Evolutionary conservation across 2,888 invertebrate species (phyloP), one percentile per base, ranked within the genome.

Genomic region (Epinotia demarniana): DNA sequence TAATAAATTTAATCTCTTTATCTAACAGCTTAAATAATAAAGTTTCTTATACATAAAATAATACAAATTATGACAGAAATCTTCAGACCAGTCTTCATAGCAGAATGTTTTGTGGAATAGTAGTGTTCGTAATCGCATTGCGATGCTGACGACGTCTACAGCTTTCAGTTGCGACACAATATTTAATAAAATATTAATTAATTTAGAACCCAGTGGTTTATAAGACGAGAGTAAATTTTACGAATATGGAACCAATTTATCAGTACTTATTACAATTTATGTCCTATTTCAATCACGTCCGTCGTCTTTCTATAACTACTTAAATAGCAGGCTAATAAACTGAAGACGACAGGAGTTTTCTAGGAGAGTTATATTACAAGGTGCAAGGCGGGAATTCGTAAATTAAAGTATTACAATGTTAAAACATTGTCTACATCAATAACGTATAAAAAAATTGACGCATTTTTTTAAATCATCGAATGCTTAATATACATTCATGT

Each of bases 341-440:
- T 61, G 27, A 9, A 46, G 46, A 66, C 23, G n/a, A 12, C 43
- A 39, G 19, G 2, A 16, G 6, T 43, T 19, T 46, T 46, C 16
- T 11, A 33, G 12, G n/a, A 33, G 18, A 67, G 13, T n/a, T 55
- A 33, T 8, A 76, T 79, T 75, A 78, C 76, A 77, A 78, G 19
- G 66, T 62, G 73, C 74, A 77, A 78, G 73, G 78, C 72, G 74
- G 79, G 77, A 76, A 55, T 78, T 69, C 69, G 53, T 75, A 64
- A 75, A 73, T 75, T 69, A 78, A 70, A 75, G 74, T 71, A 76
- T 77, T 77, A 80, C 69, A 77, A 77, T 64, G 33, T 77, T 78
- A 78, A 79, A 79, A 77, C n/a, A n/a, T 73, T 77, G 72, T 78
- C 78, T 78, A 78, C 77, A 73, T 33, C 62, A 76, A 77, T 76